A percentile compares a stretch with the other conserved stretches of the same genome.
Evolutionary conservation across 2,888 invertebrate species (phyloP).

Genomic region (Polia nebulosa): DNA sequence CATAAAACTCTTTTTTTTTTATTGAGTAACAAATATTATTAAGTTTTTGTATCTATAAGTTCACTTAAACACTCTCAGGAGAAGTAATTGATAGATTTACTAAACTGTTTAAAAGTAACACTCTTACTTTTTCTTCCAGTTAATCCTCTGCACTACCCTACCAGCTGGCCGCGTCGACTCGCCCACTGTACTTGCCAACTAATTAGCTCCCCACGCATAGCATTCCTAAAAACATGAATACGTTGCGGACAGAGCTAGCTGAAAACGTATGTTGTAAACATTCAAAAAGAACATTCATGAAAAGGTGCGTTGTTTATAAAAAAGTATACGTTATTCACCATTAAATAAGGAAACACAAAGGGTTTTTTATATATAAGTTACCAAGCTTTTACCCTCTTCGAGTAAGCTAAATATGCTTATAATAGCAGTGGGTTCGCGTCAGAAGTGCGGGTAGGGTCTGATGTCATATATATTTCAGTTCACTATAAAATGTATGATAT

Average conservation of each 20-base stretch:
- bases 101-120: too few relatives aligned
- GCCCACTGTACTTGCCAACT: conserved; percentile 39
- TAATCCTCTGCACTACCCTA: conserved; percentile 26
- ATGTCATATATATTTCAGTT: conserved; percentile 38
- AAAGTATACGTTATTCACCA: conserved; percentile 2
- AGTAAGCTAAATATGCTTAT: conserved; percentile 23
- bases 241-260: conserved; percentile 4
- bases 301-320: conserved; percentile 1
- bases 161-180: conserved; percentile 18
- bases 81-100: too few relatives aligned
- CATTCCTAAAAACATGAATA: conserved; percentile 54
- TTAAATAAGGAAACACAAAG: conserved; percentile 11
- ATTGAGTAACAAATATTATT: too few relatives aligned
- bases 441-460: conserved; percentile 10
- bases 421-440: conserved; percentile 7
- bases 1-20: too few relatives aligned
- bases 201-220: conserved; percentile 48
- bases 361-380: conserved; percentile 16
- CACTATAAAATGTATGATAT: conserved; percentile 29
- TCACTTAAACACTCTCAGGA: too few relatives aligned
- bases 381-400: conserved; percentile 10
- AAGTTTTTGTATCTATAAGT: too few relatives aligned
- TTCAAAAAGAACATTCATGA: conserved; percentile 33
- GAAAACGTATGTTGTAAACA: conserved; percentile 17
- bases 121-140: neutral